phyloP scores from a whole-genome alignment of 1,140 invertebrate genomes.

The Ips nitidus region DNA sequence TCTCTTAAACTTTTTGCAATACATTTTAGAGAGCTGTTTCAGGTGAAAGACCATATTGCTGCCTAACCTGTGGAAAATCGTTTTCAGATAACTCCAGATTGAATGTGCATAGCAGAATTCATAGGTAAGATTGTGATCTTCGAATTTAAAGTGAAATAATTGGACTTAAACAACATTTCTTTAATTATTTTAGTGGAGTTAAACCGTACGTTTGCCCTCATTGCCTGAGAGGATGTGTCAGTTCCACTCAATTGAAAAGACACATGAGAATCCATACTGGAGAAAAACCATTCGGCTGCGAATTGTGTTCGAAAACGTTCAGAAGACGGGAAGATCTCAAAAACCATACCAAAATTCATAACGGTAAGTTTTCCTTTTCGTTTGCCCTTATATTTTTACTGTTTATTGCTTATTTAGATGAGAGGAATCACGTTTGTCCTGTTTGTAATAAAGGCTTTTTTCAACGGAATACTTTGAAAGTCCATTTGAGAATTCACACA shows the following conservation, averaged over 20 bases:
- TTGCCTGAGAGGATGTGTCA: constrained; percentile 52
- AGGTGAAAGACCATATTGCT: constrained; percentile 56
- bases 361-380: constrained; percentile 32
- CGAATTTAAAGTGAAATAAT: background rate
- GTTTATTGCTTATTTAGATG: constrained; percentile 32
- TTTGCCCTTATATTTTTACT: background rate
- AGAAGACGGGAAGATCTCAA: constrained; percentile 46
- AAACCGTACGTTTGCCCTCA: constrained; percentile 66
- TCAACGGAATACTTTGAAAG: constrained; percentile 47
- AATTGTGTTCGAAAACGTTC: constrained; percentile 48
- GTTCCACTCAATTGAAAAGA: constrained; percentile 52
- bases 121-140: constrained; percentile 52
- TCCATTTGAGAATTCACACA: constrained; percentile 52
- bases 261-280: constrained; percentile 53
- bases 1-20: background rate
- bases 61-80: constrained; percentile 53
- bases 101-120: constrained; percentile 56
- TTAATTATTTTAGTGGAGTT: constrained; percentile 54
- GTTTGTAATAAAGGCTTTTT: constrained; percentile 50
- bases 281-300: constrained; percentile 48
- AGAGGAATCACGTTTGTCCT: constrained; percentile 46
- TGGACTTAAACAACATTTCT: background rate
- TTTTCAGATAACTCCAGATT: constrained; percentile 55
- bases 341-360: constrained; percentile 48
- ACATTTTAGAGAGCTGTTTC: constrained; percentile 12